These are phyloP conservation scores for Hypomecis punctinalis DNA, from an alignment of 2,888 invertebrate genomes.

Conservation along the genomic window DNA sequence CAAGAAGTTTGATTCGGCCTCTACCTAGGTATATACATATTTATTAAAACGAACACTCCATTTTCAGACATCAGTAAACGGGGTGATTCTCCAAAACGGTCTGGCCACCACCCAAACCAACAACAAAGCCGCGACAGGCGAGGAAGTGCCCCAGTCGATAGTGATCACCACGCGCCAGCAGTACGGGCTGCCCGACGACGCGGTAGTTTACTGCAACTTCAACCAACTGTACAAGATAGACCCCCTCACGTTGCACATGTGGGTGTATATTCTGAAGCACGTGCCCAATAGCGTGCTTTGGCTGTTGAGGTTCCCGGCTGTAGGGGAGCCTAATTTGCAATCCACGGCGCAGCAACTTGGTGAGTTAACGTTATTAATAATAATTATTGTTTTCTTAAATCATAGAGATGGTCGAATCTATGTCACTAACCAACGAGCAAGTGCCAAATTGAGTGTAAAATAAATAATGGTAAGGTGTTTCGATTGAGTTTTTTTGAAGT, in stretches of 20 bases:
- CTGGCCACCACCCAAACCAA: constrained; percentile 98
- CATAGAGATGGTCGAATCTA: too few relatives aligned
- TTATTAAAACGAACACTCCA: not conserved
- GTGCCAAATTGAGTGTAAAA: too few relatives aligned
- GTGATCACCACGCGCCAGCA: constrained; percentile 98
- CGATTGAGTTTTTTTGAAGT: too few relatives aligned
- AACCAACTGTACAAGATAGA: constrained; percentile 99
- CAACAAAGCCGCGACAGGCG: constrained; percentile 99
- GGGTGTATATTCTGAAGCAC: constrained; percentile 96
- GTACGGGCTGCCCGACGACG: constrained; percentile 98
- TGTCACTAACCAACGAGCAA: too few relatives aligned
- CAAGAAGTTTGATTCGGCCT: too few relatives aligned
- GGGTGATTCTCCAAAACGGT: constrained; percentile 98
- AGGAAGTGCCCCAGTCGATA: constrained; percentile 98
- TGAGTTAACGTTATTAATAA: constrained; percentile 47
- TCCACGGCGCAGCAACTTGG: constrained; percentile 93
- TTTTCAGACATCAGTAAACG: constrained; percentile 95
- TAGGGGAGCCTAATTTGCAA: constrained; percentile 93
- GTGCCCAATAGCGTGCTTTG: constrained; percentile 98
- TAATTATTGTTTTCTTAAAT: too few relatives aligned
- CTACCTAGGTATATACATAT: too few relatives aligned
- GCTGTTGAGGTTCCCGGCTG: constrained; percentile 97
- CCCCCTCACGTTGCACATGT: constrained; percentile 97
- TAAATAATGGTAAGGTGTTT: too few relatives aligned
- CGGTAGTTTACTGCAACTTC: constrained; percentile 99